Conservation (phyloP, 2,113 vertebrate species). For the Tragelaphus buxtoni region DNA sequence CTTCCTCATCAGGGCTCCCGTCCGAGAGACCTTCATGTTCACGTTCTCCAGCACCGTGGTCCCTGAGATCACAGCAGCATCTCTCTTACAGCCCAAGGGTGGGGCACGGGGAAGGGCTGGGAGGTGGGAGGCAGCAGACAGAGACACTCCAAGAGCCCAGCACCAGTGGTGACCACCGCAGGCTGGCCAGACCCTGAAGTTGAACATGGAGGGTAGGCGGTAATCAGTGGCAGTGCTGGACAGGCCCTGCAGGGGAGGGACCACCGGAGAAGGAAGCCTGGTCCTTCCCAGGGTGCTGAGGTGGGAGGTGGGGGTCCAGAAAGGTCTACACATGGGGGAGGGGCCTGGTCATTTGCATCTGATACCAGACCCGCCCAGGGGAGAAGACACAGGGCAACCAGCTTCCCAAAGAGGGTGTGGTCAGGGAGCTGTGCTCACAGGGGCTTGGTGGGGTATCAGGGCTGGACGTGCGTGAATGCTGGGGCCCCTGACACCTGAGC, state of each 20-base stretch:
- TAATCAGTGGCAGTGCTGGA: rapidly evolving
- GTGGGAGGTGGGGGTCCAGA: no score
- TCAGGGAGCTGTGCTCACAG: neutral
- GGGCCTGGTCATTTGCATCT: neutral
- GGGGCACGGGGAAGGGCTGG: neutral
- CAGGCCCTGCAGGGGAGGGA: neutral
- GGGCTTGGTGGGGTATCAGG: neutral
- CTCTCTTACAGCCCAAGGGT: no score
- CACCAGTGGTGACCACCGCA: neutral
- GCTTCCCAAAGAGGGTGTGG: neutral
- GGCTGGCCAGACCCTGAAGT: neutral
- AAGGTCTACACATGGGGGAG: neutral
- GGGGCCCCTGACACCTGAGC: no score
- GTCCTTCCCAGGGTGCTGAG: neutral
- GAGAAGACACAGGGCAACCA: no score
- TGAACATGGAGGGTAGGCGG: neutral
- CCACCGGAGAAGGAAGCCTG: no score
- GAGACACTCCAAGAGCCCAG: neutral
- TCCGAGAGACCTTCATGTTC: neutral
- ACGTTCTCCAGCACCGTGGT: neutral
- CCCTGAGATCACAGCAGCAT: neutral
- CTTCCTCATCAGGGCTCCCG: neutral
- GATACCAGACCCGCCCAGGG: neutral
- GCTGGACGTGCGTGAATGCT: neutral
- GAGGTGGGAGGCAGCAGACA: neutral